Base-by-base conservation (phyloP, 2,888 invertebrate genomes). In the Caradrina clavipalpis region DNA sequence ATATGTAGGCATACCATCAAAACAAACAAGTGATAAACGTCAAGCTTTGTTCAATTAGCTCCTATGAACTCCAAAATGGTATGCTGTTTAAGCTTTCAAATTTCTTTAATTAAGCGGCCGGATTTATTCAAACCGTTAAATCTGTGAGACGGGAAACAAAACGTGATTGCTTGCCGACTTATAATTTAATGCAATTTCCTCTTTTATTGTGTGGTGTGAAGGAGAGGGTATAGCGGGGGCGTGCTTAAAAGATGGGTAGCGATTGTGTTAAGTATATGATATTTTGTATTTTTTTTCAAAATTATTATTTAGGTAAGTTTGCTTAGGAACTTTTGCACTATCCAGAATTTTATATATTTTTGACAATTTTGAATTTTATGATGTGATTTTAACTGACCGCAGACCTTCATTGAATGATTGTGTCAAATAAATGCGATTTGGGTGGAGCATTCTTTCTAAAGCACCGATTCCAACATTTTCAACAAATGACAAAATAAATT, bases 151-250 rank as follows among this genome's bases (percentile, higher is more conserved):
- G 90, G 91, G 92, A 94, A 94, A 95, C 95, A 95, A 95, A 95
- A 95, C 94, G 94, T 93, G 95, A 95, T 95, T 95, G 94, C 94
- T 94, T 91, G 92, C 88, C 92, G 94, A 95, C 94, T 96, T 96
- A 95, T 95, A 95, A 95, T 95, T 95, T 95, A 95, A 95, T 95
- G 95, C 95, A 95, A 95, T 95, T 94, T 93, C 90, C 93, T 91
- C 89, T 90, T 91, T 90, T 90, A 90, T 88, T 86, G 87, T 83
- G 73, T 69, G 89, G 88, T 73, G 31, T 73, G 78, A 89, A 85
- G 67, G 39, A 86, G 7, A 58, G 72, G 86, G 63, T 79, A 60
- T 10, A 80, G 91, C 90, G 89, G 64, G 42, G 49, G 73, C 53
- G 69, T n/a, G 7, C 17, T 21, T 3, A 19, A 11, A 49, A 1